Evolutionary conservation across 64 coral and sea anemone genomes (phyloP), one percentile per base, ranked within the genome.

Genomic region (Montipora efflorescens): DNA sequence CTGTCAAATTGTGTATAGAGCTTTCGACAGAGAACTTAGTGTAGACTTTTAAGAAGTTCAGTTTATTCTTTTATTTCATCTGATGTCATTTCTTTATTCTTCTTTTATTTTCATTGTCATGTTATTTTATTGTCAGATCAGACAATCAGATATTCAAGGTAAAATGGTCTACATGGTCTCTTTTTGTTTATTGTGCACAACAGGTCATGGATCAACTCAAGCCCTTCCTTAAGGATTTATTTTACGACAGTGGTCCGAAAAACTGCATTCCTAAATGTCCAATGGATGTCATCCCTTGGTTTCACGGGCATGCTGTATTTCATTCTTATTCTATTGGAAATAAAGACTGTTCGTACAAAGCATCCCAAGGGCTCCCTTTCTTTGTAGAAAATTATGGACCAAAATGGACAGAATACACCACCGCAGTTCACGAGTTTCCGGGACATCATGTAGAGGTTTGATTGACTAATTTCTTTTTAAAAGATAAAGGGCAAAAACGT

Each of bases 361-460:
- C 93, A 1, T 44, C 2, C 1, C 93, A 90, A 52, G 64, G 10
- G 14, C 80, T 94, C 28, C 93, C 93, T 61, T 94, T 94, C 80
- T 94, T 94, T 15, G 45, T 77, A 7, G 88, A 90, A 81, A 90
- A 90, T 66, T 90, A 70, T 49, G 93, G 93, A 5, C 93, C 93
- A 50, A 94, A 77, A 20, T 94, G 67, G 75, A 84, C 93, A 28
- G 93, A 94, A 53, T 94, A 89, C 79, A 90, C 93, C 50, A 94
- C 93, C 43, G 44, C 79, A 12, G 70, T 89, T 13, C 93, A 94
- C 43, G 93, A 94, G 44, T 47, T 90, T 51, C 68, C 93, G 66
- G 93, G 93, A 59, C 93, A 94, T 79, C 93, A 94, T 11, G 25
- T 94, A 20, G 93, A 94, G 93, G 93, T 94, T 22, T 11, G 61